phyloP scores from a whole-genome alignment of 2,113 vertebrate genomes.

The Rhinolophus ferrumequinum region DNA sequence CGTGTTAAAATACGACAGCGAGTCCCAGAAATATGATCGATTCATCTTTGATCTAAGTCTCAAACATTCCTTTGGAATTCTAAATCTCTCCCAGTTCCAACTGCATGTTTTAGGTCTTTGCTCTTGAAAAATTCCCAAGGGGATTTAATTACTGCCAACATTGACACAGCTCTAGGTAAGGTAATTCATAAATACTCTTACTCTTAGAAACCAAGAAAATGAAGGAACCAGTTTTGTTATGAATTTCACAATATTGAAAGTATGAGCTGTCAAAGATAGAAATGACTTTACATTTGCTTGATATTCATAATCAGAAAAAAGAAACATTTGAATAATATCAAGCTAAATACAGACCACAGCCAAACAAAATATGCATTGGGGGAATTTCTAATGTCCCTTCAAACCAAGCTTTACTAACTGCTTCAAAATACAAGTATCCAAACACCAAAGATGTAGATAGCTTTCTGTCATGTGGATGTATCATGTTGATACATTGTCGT shows the following conservation, averaged over 20 bases:
- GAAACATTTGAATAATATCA: background rate
- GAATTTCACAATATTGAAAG: background rate
- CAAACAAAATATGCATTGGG: background rate
- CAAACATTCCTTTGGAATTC: background rate
- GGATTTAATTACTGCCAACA: background rate
- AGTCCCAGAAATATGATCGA: background rate
- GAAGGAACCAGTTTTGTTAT: background rate
- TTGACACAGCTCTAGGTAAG: background rate
- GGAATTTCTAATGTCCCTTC: background rate
- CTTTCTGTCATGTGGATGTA: background rate
- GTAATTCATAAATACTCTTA: background rate
- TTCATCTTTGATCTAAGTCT: too few relatives aligned
- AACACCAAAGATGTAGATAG: background rate
- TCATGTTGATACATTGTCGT: background rate
- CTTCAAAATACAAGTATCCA: background rate
- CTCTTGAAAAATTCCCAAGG: constrained; percentile 20
- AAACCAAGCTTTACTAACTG: background rate
- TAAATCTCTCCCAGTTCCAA: background rate
- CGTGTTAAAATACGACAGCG: background rate
- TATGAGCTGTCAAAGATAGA: background rate
- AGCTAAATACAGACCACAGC: background rate
- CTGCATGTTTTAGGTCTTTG: background rate
- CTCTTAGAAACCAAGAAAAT: background rate
- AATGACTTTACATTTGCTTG: background rate
- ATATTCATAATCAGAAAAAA: background rate